Conservation (phyloP, 1,140 invertebrate species). For the Drosophila takahashii region DNA sequence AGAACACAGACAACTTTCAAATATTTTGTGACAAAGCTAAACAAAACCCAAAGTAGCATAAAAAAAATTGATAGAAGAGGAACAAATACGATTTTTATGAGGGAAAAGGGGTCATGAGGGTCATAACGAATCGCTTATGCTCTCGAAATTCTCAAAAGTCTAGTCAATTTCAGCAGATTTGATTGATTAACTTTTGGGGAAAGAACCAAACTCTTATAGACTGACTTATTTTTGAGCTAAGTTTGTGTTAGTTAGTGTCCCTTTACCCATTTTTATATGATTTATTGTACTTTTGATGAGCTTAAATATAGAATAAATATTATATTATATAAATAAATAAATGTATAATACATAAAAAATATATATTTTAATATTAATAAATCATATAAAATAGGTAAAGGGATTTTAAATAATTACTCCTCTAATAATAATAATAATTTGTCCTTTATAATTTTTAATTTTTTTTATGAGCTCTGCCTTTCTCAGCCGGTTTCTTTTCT, state of each 20-base stretch:
- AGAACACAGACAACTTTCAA: slow-evolving; percentile 29
- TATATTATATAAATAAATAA: no score
- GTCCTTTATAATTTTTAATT: no score
- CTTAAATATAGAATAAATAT: no score
- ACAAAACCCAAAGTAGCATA: slow-evolving; percentile 4
- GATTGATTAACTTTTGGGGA: background rate
- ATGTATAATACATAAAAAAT: no score
- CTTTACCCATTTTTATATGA: no score
- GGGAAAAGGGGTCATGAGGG: background rate
- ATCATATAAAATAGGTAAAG: no score
- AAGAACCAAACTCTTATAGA: background rate
- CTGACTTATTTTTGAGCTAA: background rate
- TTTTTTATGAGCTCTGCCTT: no score
- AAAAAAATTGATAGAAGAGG: slow-evolving; percentile 20
- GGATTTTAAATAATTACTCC: no score
- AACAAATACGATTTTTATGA: slow-evolving; percentile 9
- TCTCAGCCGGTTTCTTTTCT: background rate
- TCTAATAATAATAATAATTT: no score
- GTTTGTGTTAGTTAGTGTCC: no score
- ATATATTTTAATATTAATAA: no score
- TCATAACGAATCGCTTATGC: slow-evolving; percentile 27
- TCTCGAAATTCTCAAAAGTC: background rate
- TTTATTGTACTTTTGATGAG: no score
- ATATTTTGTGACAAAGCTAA: slow-evolving; percentile 27
- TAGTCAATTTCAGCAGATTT: background rate